Conservation (phyloP, 2,113 vertebrate species). For the Mustelus asterias region DNA sequence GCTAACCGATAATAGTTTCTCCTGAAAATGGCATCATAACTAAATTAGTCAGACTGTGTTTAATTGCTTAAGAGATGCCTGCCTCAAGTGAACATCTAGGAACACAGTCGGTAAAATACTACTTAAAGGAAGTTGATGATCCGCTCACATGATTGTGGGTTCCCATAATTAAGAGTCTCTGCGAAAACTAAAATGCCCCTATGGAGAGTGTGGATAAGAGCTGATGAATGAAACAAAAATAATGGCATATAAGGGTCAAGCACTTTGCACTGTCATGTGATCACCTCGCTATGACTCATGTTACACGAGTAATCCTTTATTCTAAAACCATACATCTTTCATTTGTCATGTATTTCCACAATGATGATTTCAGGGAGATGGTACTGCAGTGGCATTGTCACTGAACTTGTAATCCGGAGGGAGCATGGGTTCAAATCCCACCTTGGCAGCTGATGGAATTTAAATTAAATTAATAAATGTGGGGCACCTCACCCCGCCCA, state of each 20-base stretch:
- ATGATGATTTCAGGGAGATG: too few relatives aligned
- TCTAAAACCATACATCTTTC: too few relatives aligned
- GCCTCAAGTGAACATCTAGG: neutral
- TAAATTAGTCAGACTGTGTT: neutral
- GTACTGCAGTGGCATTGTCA: too few relatives aligned
- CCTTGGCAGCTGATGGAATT: too few relatives aligned
- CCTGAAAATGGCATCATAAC: neutral
- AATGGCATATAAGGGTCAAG: neutral
- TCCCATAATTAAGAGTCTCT: neutral
- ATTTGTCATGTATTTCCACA: too few relatives aligned
- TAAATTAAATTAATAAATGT: too few relatives aligned
- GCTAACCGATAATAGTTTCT: neutral
- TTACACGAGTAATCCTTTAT: neutral
- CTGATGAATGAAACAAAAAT: neutral
- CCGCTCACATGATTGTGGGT: neutral
- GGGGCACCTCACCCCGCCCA: too few relatives aligned
- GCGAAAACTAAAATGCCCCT: neutral
- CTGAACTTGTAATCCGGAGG: too few relatives aligned
- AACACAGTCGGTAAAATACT: neutral
- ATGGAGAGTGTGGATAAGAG: neutral
- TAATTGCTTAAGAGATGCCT: neutral
- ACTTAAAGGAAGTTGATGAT: neutral
- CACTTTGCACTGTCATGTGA: neutral
- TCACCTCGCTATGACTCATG: neutral
- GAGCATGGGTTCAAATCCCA: too few relatives aligned